Percentiles rank a stretch among this genome's conserved stretches.
Conservation (phyloP, 2,888 invertebrate species). For the Maniola hyperantus region DNA sequence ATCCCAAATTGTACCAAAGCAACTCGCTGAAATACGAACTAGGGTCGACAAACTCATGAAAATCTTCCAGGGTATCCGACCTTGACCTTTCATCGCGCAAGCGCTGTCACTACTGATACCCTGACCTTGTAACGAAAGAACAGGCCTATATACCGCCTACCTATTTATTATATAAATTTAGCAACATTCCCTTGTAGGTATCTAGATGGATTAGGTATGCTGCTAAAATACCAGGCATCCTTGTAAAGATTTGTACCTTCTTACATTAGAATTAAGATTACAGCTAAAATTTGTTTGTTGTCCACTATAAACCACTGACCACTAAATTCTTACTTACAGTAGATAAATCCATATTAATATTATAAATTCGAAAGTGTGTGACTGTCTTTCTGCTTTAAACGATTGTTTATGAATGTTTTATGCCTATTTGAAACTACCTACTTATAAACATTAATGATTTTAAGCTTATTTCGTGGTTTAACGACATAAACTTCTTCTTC, state of each 20-base stretch:
- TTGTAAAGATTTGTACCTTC: conserved; percentile 12
- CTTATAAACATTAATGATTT: no score
- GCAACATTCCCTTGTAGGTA: conserved; percentile 19
- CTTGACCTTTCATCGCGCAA: conserved; percentile 80
- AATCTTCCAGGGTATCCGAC: conserved; percentile 79
- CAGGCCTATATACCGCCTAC: conserved; percentile 52
- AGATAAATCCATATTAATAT: no score
- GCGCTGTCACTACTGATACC: conserved; percentile 73
- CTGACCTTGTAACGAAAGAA: conserved; percentile 75
- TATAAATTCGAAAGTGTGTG: no score
- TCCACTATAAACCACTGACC: neutral
- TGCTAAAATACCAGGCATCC: neutral
- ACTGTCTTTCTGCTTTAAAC: no score
- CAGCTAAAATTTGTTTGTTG: conserved; percentile 1
- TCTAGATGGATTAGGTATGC: conserved; percentile 7
- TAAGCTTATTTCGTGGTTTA: no score
- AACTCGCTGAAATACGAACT: conserved; percentile 71
- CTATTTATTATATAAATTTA: conserved; percentile 34
- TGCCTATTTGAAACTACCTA: no score
- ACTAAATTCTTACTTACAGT: neutral
- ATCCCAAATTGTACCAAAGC: conserved; percentile 58
- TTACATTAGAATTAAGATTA: conserved; percentile 5
- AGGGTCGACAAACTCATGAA: conserved; percentile 73
- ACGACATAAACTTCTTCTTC: no score
- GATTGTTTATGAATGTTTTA: no score